These are phyloP conservation scores for Pachycephus smyrnensis DNA, from an alignment of 2,888 invertebrate species.

Conservation along the genomic window DNA sequence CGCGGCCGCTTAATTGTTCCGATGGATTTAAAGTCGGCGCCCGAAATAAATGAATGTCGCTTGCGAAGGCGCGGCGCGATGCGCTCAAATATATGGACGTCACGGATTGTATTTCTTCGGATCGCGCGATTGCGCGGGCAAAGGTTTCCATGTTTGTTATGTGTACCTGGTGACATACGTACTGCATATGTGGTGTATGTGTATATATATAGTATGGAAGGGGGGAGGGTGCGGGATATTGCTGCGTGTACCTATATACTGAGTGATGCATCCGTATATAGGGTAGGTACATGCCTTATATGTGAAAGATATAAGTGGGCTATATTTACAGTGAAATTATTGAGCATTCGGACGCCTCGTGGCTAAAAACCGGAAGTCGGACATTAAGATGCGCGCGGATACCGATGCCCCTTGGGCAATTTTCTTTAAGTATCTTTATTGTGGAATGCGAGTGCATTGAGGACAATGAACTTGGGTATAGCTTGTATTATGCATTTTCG, in stretches of 20 bases:
- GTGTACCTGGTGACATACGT: neutral
- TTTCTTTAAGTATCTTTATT: neutral
- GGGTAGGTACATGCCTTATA: neutral
- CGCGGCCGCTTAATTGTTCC: slow-evolving; percentile 47
- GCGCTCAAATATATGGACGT: slow-evolving; percentile 28
- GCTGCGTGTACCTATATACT: neutral
- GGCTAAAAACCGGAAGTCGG: neutral
- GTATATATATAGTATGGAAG: neutral
- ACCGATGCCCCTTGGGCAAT: neutral
- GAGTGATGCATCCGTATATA: neutral
- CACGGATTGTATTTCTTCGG: slow-evolving; percentile 39
- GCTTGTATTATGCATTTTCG: neutral
- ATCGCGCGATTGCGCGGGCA: slow-evolving; percentile 6
- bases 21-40: slow-evolving; percentile 49
- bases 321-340: neutral
- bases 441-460: neutral
- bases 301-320: neutral
- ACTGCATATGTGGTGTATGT: neutral
- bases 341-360: neutral
- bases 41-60: slow-evolving; percentile 46
- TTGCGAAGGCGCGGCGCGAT: slow-evolving; percentile 29
- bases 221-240: neutral
- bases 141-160: neutral
- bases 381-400: neutral
- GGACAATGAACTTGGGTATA: neutral